phyloP scores from a whole-genome alignment of 2,888 invertebrate genomes.

The Cheiracanthium punctorium region DNA sequence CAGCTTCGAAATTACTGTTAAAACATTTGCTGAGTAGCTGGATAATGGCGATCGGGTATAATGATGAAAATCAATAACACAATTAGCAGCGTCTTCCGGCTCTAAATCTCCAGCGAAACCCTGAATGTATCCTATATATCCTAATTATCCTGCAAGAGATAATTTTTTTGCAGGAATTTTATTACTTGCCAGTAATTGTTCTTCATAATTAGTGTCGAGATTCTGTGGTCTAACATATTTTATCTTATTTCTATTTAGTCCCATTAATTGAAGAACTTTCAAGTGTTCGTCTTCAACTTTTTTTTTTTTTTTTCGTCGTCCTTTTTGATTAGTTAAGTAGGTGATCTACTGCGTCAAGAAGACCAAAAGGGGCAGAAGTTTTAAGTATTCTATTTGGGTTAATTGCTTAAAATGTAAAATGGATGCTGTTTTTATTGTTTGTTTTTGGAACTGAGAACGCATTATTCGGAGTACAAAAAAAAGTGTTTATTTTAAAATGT shows the following conservation, averaged over 20 bases:
- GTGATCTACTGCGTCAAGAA: not conserved
- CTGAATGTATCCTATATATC: not conserved
- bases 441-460: too few relatives aligned
- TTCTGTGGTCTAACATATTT: not conserved
- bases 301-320: not conserved
- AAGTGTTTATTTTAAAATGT: too few relatives aligned
- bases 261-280: not conserved
- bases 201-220: not conserved
- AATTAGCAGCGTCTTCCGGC: not conserved
- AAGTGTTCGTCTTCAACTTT: not conserved
- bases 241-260: not conserved
- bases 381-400: too few relatives aligned
- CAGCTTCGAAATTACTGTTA: not conserved
- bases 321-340: not conserved
- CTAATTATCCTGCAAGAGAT: conserved; percentile 1
- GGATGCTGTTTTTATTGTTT: too few relatives aligned
- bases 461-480: too few relatives aligned
- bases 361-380: too few relatives aligned
- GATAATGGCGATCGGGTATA: not conserved
- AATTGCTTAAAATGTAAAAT: too few relatives aligned
- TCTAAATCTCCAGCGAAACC: not conserved
- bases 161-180: not conserved
- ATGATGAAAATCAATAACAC: conserved; percentile 6
- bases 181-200: not conserved
- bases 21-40: not conserved